Conservation (phyloP, 2,797 vertebrate genomes). For the Sebastes taczanowskii region DNA sequence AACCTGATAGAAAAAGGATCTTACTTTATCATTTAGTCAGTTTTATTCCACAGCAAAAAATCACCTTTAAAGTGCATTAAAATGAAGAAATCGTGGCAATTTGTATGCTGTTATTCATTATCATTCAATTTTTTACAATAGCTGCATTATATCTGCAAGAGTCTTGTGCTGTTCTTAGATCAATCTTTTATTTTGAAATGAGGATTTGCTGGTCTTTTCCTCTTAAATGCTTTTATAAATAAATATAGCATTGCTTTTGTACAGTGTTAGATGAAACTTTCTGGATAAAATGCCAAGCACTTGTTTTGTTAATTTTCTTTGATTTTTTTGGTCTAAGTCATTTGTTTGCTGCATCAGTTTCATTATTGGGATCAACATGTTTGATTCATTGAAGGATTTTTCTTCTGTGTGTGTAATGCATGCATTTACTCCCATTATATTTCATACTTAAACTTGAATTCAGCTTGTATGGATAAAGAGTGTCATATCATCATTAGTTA, state of each 20-base stretch:
- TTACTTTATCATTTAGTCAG: neutral
- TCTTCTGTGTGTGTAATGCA: constrained; percentile 52
- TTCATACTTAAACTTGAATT: constrained; percentile 59
- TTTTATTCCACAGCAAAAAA: neutral
- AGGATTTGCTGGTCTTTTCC: constrained; percentile 81
- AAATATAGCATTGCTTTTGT: constrained; percentile 37
- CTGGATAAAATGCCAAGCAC: constrained; percentile 45
- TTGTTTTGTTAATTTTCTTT: constrained; percentile 35
- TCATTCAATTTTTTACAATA: neutral
- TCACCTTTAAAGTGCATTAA: neutral
- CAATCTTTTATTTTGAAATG: constrained; percentile 45
- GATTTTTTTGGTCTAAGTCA: neutral
- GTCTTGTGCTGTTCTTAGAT: constrained; percentile 38
- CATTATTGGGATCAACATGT: constrained; percentile 4
- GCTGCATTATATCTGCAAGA: constrained; percentile 14
- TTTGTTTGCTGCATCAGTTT: constrained; percentile 19
- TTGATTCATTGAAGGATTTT: constrained; percentile 44
- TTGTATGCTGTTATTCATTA: constrained; percentile 17
- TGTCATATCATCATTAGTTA: constrained; percentile 18
- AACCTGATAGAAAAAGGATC: neutral
- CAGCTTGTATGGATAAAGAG: constrained; percentile 23
- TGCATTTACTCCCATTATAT: constrained; percentile 63
- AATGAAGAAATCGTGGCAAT: neutral
- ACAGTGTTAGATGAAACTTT: constrained; percentile 39
- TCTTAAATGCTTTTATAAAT: constrained; percentile 43